Conservation (phyloP, 2,888 invertebrate genomes). For the Parnassius mnemosyne region DNA sequence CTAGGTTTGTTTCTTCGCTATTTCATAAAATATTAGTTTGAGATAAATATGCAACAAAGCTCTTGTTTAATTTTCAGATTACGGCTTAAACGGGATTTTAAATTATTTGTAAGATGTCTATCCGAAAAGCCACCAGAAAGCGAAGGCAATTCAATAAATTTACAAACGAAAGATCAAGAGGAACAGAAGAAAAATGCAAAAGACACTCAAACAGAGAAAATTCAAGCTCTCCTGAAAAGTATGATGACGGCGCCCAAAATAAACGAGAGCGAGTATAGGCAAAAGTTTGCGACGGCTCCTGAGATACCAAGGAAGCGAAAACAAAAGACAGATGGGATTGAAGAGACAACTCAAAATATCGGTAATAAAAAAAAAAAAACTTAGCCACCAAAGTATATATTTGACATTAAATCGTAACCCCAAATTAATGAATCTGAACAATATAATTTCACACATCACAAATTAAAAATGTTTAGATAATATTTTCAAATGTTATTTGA, state of each 20-base stretch:
- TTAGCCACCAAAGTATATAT: too few species aligned
- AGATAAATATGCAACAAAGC: neutral
- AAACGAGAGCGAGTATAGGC: conserved; percentile 58
- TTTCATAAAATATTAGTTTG: neutral
- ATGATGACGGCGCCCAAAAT: conserved; percentile 60
- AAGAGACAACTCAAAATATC: conserved; percentile 63
- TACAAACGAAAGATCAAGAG: conserved; percentile 36
- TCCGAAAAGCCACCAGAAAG: conserved; percentile 46
- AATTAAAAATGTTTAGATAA: too few species aligned
- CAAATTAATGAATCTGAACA: too few species aligned
- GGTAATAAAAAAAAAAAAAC: conserved; percentile 39
- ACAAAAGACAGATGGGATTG: conserved; percentile 46
- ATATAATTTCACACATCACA: too few species aligned
- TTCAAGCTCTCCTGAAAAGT: conserved; percentile 65
- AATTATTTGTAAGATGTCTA: conserved; percentile 34
- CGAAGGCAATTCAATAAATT: conserved; percentile 49
- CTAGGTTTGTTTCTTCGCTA: conserved; percentile 24
- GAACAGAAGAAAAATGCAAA: conserved; percentile 37
- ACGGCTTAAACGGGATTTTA: conserved; percentile 35
- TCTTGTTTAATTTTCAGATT: conserved; percentile 30
- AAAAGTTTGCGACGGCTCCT: conserved; percentile 61
- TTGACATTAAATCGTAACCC: too few species aligned
- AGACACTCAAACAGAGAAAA: conserved; percentile 59
- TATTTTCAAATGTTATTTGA: too few species aligned
- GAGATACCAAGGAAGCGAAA: conserved; percentile 47